Conservation (phyloP, 2,888 invertebrate genomes). For the Athalia rosae region DNA sequence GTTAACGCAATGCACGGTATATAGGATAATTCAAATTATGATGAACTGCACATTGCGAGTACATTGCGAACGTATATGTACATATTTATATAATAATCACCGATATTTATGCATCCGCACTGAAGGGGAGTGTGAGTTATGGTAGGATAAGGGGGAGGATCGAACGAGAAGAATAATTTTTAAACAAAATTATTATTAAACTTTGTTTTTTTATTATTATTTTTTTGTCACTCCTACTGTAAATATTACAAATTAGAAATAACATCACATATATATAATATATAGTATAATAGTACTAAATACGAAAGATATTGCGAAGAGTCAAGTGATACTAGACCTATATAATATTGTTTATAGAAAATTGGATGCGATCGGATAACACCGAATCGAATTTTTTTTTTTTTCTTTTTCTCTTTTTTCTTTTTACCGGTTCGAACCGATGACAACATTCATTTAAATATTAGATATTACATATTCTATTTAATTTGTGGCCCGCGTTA, state of each 20-base stretch:
- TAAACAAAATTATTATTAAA: slow-evolving; percentile 36
- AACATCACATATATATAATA: slow-evolving; percentile 59
- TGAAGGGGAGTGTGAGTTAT: not conserved
- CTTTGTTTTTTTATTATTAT: slow-evolving; percentile 39
- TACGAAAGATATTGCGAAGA: slow-evolving; percentile 61
- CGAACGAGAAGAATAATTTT: not conserved
- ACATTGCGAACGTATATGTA: too few relatives aligned
- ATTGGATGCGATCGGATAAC: slow-evolving; percentile 42
- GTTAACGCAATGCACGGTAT: not conserved
- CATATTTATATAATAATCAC: not conserved
- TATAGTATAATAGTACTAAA: slow-evolving; percentile 54
- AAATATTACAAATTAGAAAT: slow-evolving; percentile 66
- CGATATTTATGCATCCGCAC: not conserved
- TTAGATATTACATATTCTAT: slow-evolving; percentile 21
- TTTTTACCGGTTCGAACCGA: slow-evolving; percentile 34
- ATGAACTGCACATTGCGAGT: not conserved
- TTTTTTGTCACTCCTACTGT: slow-evolving; percentile 54
- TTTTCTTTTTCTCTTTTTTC: too few relatives aligned
- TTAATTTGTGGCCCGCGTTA: slow-evolving; percentile 38
- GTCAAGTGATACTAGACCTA: slow-evolving; percentile 54
- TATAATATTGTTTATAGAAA: slow-evolving; percentile 32
- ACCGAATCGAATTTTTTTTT: slow-evolving; percentile 36
- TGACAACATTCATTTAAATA: slow-evolving; percentile 40
- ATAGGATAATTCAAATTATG: not conserved
- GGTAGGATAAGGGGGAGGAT: not conserved